phyloP scores from a whole-genome alignment of 2,113 vertebrate species.

The Heptranchias perlo region DNA sequence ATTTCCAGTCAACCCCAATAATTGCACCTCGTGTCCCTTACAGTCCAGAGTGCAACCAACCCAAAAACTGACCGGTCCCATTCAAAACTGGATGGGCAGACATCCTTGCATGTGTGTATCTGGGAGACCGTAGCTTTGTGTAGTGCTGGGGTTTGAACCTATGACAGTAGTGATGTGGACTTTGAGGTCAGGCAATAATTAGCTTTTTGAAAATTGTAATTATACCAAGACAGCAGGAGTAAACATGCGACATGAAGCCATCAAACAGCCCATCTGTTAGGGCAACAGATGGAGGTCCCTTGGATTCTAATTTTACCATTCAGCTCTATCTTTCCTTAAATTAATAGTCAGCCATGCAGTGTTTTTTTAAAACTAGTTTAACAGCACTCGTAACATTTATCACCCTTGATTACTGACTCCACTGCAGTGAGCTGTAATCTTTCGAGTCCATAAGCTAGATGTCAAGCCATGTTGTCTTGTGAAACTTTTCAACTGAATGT shows the following conservation, averaged over 20 bases:
- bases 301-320: not conserved
- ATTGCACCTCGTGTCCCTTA: no score
- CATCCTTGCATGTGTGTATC: not conserved
- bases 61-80: not conserved
- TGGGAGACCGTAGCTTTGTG: not conserved
- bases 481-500: not conserved
- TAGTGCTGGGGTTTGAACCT: not conserved
- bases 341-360: not conserved
- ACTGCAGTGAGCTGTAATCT: not conserved
- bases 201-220: slow-evolving; percentile 1
- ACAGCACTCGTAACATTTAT: not conserved
- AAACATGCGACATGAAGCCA: not conserved
- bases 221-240: not conserved
- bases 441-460: not conserved
- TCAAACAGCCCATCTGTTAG: not conserved
- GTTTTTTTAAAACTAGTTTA: not conserved
- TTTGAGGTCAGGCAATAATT: not conserved
- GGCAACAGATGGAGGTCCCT: not conserved
- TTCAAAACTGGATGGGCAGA: not conserved
- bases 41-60: no score
- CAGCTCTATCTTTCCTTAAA: not conserved
- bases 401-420: not conserved
- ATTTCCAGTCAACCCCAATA: no score
- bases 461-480: not conserved
- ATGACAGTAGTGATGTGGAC: not conserved